Evolutionary conservation across 2,888 invertebrate genomes (phyloP).

Genomic region (Drosophila stalkeri): DNA sequence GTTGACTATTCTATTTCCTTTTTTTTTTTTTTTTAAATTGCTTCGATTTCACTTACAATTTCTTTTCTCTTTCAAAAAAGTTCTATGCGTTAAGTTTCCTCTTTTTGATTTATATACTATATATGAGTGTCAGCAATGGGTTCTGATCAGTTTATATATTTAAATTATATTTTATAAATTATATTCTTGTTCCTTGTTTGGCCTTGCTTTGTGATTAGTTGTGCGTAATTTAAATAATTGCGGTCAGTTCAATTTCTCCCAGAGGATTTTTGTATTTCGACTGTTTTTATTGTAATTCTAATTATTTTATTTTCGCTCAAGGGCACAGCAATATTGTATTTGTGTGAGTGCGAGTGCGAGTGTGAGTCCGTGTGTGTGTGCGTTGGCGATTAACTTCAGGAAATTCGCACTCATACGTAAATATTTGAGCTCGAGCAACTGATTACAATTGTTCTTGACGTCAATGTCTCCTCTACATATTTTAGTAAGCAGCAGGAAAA

Average conservation of each 20-base stretch:
- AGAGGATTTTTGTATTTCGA: constrained; percentile 4
- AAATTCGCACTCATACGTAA: constrained; percentile 40
- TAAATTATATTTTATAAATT: background rate
- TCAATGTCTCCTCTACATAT: constrained; percentile 33
- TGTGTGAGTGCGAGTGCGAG: fast-evolving
- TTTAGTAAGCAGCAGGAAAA: constrained; percentile 17
- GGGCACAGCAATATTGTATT: constrained; percentile 10
- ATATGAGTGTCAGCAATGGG: constrained; percentile 23
- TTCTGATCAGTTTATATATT: constrained; percentile 23
- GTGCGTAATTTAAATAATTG: constrained; percentile 44
- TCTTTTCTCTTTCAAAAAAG: background rate
- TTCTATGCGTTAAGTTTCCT: background rate
- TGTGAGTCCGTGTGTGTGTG: background rate
- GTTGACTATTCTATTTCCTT: background rate
- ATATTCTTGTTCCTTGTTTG: constrained; percentile 11
- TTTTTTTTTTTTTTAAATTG: constrained; percentile 6
- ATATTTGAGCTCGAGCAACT: constrained; percentile 29
- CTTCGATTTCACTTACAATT: constrained; percentile 58
- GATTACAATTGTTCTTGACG: constrained; percentile 47
- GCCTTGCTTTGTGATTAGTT: constrained; percentile 48
- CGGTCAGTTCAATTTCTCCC: constrained; percentile 23
- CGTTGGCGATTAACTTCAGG: constrained; percentile 44
- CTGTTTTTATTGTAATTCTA: constrained; percentile 30
- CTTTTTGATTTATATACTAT: background rate
- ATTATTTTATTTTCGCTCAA: constrained; percentile 30